These are phyloP conservation scores for Alectura lathami DNA, from an alignment of 2,113 vertebrate species.

Conservation along the genomic window DNA sequence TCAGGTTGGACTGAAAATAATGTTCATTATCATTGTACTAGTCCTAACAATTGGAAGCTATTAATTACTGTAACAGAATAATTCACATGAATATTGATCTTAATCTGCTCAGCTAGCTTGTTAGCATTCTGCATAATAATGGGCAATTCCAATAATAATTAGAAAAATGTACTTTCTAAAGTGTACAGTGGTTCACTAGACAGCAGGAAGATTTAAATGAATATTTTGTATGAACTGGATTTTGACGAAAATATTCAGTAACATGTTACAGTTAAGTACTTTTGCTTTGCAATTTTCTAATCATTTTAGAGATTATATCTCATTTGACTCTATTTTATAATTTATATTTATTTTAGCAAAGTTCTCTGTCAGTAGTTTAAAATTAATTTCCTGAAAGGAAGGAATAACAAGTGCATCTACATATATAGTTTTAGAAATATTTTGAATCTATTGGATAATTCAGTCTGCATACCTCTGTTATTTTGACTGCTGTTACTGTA, in stretches of 20 bases:
- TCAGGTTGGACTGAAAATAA: conserved; percentile 13
- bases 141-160: conserved; percentile 64
- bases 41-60: conserved; percentile 52
- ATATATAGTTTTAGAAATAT: not conserved
- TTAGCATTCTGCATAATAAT: conserved; percentile 33
- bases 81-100: conserved; percentile 65
- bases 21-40: conserved; percentile 34
- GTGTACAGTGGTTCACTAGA: not conserved
- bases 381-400: not conserved
- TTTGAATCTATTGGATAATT: not conserved
- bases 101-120: conserved; percentile 27
- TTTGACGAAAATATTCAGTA: not conserved
- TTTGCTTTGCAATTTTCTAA: not conserved
- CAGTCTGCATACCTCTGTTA: not conserved
- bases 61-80: conserved; percentile 55
- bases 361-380: not conserved
- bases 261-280: not conserved
- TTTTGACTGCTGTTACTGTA: not conserved
- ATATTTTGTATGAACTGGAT: not conserved
- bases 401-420: not conserved
- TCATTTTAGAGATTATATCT: not conserved
- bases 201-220: not conserved
- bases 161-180: conserved; percentile 42
- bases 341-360: not conserved
- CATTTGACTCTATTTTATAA: not conserved